Conservation (phyloP, 2,113 vertebrate species). For the Microcebus griseorufus region DNA sequence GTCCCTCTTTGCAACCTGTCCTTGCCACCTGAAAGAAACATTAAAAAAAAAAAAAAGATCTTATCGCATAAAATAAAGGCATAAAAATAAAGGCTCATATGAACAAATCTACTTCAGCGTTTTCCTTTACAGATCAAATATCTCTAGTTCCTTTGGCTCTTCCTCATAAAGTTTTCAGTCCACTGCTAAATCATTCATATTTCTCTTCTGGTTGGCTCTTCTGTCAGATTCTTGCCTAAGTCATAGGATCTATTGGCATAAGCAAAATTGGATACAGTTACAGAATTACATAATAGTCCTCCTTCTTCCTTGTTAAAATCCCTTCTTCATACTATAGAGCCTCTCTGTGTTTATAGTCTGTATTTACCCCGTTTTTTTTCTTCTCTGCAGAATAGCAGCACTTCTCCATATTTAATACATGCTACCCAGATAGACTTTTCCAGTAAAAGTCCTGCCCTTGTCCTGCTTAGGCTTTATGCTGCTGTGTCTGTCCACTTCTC, state of each 20-base stretch:
- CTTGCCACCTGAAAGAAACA: neutral
- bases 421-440: neutral
- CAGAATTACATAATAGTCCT: neutral
- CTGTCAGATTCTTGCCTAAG: neutral
- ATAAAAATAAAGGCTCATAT: neutral
- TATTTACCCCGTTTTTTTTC: neutral
- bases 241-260: neutral
- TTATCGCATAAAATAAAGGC: neutral
- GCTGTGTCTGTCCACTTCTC: neutral
- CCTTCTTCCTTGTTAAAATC: neutral
- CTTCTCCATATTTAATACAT: neutral
- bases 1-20: neutral
- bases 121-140: constrained; percentile 1
- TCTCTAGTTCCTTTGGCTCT: neutral
- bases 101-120: neutral
- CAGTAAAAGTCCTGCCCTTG: neutral
- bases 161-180: neutral
- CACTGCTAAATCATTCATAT: neutral
- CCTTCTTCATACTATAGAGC: neutral
- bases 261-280: neutral
- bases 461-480: neutral
- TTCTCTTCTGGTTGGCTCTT: neutral
- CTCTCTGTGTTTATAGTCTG: neutral
- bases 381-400: neutral
- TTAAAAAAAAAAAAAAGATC: neutral